Conservation (phyloP, 1,140 invertebrate species). For the Diuraphis noxia region DNA sequence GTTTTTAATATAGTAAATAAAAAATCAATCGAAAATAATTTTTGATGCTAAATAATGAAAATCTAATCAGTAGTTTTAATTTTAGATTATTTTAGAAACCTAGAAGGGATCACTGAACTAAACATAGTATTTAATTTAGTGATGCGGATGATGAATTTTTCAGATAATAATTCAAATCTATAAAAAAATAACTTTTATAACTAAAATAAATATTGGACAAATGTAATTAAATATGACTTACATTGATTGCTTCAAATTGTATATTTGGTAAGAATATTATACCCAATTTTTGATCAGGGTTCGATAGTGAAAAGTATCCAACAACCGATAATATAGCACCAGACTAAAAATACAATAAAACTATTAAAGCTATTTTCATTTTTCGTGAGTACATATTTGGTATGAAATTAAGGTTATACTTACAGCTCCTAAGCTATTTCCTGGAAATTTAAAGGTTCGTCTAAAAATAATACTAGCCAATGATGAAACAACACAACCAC, state of each 20-base stretch:
- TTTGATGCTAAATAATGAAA: not conserved
- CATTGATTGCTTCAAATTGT: conserved; percentile 80
- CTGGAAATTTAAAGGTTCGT: conserved; percentile 67
- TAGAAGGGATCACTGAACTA: too few species aligned
- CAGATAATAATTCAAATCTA: not conserved
- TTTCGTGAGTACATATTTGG: not conserved
- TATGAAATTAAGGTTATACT: conserved; percentile 60
- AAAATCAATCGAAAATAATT: conserved; percentile 30
- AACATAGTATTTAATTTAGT: too few species aligned
- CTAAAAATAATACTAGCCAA: conserved; percentile 84
- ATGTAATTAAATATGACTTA: conserved; percentile 60
- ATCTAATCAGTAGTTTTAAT: not conserved
- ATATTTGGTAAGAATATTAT: conserved; percentile 89
- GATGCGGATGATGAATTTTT: not conserved
- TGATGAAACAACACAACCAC: conserved; percentile 84
- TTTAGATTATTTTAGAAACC: too few species aligned
- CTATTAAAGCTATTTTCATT: not conserved
- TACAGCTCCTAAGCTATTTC: conserved; percentile 88
- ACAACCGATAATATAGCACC: conserved; percentile 91
- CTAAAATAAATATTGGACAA: not conserved
- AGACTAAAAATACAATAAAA: conserved; percentile 69
- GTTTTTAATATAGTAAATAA: conserved; percentile 21
- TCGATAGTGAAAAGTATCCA: conserved; percentile 82
- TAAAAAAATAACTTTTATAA: not conserved
- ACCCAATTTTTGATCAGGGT: conserved; percentile 81